These are phyloP conservation scores for Rhamnusium bicolor DNA, from an alignment of 2,888 invertebrate species.

Conservation along the genomic window DNA sequence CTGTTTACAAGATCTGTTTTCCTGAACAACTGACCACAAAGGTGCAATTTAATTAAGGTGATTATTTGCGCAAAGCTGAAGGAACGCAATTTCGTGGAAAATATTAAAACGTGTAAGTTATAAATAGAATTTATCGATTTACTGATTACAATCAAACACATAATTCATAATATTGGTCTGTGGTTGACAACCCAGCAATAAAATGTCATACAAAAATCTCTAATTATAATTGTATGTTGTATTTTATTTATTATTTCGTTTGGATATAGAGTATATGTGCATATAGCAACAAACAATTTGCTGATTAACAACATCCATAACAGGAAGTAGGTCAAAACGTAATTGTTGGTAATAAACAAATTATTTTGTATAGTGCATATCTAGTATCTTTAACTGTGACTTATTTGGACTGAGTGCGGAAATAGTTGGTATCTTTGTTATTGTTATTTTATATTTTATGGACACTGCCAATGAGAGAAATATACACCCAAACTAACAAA, in stretches of 20 bases:
- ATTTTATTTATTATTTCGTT: not conserved
- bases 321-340: constrained; percentile 10
- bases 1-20: not conserved
- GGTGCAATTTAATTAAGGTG: constrained; percentile 7
- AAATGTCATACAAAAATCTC: not conserved
- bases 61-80: constrained; percentile 10
- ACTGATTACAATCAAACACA: constrained; percentile 18
- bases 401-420: too few species aligned
- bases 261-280: not conserved
- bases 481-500: too few species aligned
- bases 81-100: constrained; percentile 20
- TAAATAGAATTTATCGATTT: constrained; percentile 26
- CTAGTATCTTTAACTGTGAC: too few species aligned
- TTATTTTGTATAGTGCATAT: too few species aligned
- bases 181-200: not conserved
- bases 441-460: too few species aligned
- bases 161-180: not conserved
- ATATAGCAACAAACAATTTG: constrained; percentile 10
- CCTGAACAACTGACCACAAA: not conserved
- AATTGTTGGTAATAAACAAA: not conserved
- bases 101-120: not conserved
- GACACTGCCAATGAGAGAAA: too few species aligned
- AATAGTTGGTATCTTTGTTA: too few species aligned
- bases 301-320: constrained; percentile 23
- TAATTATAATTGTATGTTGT: not conserved